Percentiles rank a stretch among this genome's conserved stretches.
Evolutionary conservation across 2,888 invertebrate genomes (phyloP).

Genomic region (Lypha dubia): DNA sequence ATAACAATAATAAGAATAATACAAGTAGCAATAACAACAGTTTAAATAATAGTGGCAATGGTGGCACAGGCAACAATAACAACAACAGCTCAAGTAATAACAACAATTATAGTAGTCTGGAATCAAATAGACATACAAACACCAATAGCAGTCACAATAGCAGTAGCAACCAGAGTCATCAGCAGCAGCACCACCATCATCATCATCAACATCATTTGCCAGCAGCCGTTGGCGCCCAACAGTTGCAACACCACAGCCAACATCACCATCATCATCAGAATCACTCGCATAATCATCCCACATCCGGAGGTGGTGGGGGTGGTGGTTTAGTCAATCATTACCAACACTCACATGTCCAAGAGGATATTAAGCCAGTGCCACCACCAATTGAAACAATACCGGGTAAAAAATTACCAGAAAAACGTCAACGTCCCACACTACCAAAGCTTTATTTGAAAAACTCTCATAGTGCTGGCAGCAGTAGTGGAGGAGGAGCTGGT

Average conservation of each 20-base stretch:
- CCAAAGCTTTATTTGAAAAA: slow-evolving; percentile 91
- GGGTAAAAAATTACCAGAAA: slow-evolving; percentile 91
- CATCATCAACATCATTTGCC: slow-evolving; percentile 73
- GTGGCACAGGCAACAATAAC: slow-evolving; percentile 73
- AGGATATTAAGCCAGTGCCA: slow-evolving; percentile 91
- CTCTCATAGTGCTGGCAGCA: slow-evolving; percentile 78
- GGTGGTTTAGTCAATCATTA: slow-evolving; percentile 79
- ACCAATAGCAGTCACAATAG: slow-evolving; percentile 79
- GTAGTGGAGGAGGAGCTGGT: slow-evolving; percentile 78
- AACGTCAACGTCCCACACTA: slow-evolving; percentile 89
- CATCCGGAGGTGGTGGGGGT: slow-evolving; percentile 39
- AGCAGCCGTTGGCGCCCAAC: slow-evolving; percentile 67
- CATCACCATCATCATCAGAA: slow-evolving; percentile 82
- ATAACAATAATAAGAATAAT: too few species aligned
- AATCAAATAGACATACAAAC: slow-evolving; percentile 81
- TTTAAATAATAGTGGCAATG: slow-evolving; percentile 74
- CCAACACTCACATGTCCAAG: slow-evolving; percentile 85
- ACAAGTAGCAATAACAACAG: slow-evolving; percentile 75
- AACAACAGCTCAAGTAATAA: slow-evolving; percentile 75
- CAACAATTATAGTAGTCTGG: slow-evolving; percentile 82
- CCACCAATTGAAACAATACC: slow-evolving; percentile 96
- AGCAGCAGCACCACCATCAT: slow-evolving; percentile 80
- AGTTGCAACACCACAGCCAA: slow-evolving; percentile 75
- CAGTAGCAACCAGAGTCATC: slow-evolving; percentile 83
- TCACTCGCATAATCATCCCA: slow-evolving; percentile 71